Evolutionary conservation across 2,113 vertebrate genomes (phyloP).

Genomic region (Donacobius atricapilla): DNA sequence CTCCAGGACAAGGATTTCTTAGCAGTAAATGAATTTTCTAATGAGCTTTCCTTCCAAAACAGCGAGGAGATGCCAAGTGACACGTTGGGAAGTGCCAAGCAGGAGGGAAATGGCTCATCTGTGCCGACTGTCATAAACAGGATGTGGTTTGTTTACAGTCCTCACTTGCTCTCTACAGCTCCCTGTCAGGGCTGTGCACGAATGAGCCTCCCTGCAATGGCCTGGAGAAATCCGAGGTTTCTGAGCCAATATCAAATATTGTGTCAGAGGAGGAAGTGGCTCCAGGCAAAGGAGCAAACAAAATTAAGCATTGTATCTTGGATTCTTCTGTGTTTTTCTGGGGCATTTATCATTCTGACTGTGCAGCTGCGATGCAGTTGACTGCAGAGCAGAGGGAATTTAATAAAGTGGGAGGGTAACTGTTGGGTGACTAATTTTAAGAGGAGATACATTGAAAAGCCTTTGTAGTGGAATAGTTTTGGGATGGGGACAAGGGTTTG

Average conservation of each 20-base stretch:
- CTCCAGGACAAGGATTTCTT: background rate
- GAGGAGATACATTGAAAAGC: background rate
- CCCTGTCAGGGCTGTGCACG: background rate
- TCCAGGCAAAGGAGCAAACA: slow-evolving; percentile 6
- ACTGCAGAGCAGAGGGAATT: background rate
- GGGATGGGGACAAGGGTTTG: background rate
- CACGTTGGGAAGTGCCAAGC: slow-evolving; percentile 13
- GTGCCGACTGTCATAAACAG: background rate
- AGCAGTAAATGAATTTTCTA: slow-evolving; percentile 10
- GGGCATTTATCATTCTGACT: slow-evolving; percentile 16
- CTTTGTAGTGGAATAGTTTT: background rate
- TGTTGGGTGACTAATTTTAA: background rate
- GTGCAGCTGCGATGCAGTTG: background rate
- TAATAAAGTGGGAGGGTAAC: background rate
- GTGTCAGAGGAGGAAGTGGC: slow-evolving; percentile 18
- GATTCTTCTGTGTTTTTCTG: background rate
- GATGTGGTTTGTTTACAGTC: background rate
- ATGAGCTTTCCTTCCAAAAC: background rate
- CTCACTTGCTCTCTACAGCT: background rate
- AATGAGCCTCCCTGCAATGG: background rate
- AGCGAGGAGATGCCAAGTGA: background rate
- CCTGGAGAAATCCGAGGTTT: background rate
- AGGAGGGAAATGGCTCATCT: slow-evolving; percentile 30
- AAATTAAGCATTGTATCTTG: slow-evolving; percentile 49
- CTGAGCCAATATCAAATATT: slow-evolving; percentile 1